Percentiles rank a stretch among this genome's conserved stretches.
Conservation (phyloP, 2,113 vertebrate genomes). For the Eptesicus fuscus region DNA sequence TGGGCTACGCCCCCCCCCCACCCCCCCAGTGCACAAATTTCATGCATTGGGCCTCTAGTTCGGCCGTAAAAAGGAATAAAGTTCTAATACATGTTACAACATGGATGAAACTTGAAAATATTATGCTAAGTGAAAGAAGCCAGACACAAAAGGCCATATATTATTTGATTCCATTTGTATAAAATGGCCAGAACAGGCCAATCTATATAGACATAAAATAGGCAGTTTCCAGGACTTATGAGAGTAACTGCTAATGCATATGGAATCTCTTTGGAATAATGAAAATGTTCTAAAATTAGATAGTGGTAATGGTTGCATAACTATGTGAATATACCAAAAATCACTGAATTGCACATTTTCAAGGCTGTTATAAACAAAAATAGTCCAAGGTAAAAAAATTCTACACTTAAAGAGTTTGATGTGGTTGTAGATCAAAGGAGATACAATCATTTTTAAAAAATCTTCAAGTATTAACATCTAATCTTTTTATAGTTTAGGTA, state of each 20-base stretch:
- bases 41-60: neutral
- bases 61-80: neutral
- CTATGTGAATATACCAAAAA: slow-evolving; percentile 20
- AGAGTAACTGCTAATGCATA: neutral
- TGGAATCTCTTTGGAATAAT: neutral
- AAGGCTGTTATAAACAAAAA: slow-evolving; percentile 17
- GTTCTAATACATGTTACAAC: neutral
- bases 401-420: neutral
- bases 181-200: neutral
- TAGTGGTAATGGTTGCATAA: neutral
- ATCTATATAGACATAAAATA: neutral
- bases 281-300: slow-evolving; percentile 7
- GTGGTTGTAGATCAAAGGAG: neutral
- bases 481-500: neutral
- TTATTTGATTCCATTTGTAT: neutral
- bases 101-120: neutral
- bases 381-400: neutral
- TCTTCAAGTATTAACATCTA: neutral
- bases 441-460: neutral
- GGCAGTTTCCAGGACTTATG: neutral
- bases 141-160: neutral
- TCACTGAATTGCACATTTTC: neutral
- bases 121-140: neutral
- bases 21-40: too few relatives aligned
- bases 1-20: too few relatives aligned